Percentiles rank a stretch among this genome's conserved stretches.
These are phyloP conservation scores for Lepidocolaptes lacrymiger DNA, from an alignment of 2,797 vertebrate genomes.

Conservation along the genomic window DNA sequence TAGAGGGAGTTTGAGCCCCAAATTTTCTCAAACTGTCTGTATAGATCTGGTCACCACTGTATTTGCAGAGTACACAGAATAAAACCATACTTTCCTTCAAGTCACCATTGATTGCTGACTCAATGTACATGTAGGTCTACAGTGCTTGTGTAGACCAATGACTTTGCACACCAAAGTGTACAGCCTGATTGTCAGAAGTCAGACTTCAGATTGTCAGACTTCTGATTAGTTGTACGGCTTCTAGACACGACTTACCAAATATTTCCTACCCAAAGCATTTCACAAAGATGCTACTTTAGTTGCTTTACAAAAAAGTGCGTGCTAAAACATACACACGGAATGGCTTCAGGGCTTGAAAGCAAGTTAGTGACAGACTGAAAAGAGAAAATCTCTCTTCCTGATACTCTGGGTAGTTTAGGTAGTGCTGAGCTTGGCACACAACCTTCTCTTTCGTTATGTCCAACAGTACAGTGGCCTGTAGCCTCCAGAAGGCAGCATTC, in stretches of 20 bases:
- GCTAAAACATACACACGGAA: background rate
- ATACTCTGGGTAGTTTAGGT: background rate
- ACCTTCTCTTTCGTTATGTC: background rate
- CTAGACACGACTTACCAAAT: background rate
- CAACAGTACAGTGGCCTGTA: background rate
- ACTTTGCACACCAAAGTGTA: background rate
- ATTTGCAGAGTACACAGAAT: background rate
- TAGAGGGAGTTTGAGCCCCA: background rate
- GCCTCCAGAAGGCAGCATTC: background rate
- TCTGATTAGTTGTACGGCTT: background rate
- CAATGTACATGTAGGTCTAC: no score
- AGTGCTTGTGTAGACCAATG: background rate
- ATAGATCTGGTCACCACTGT: background rate
- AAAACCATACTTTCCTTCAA: background rate
- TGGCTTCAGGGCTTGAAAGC: background rate
- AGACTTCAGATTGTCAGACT: no score
- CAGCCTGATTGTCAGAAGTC: background rate
- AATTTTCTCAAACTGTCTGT: background rate
- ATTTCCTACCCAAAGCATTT: background rate
- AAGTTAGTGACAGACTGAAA: background rate
- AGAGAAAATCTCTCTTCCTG: background rate
- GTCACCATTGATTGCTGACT: background rate
- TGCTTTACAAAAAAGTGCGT: background rate
- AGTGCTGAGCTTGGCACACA: background rate
- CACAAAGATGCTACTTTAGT: background rate